These are phyloP conservation scores for Aphodius sticticus DNA, from an alignment of 2,888 invertebrate genomes.

Conservation along the genomic window DNA sequence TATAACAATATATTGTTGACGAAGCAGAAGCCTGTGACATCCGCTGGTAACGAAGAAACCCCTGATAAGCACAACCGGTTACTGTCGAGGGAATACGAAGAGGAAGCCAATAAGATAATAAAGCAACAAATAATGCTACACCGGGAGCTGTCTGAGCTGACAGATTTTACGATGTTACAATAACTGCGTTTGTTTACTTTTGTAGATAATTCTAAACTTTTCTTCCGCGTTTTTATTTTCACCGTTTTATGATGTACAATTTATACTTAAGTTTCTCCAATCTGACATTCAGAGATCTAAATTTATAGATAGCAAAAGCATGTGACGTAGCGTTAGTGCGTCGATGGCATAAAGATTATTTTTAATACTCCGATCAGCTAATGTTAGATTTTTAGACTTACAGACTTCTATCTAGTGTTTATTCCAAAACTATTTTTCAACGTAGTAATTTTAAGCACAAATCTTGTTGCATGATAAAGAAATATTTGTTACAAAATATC, in stretches of 20 bases:
- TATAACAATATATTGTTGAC: constrained; percentile 82
- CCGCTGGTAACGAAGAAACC: constrained; percentile 48
- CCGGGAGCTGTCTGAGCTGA: constrained; percentile 43
- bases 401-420: no score
- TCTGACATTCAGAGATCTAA: neutral
- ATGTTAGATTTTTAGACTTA: no score
- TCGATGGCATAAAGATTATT: no score
- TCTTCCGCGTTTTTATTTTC: neutral
- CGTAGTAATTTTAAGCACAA: no score
- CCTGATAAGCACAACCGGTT: constrained; percentile 48
- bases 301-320: no score
- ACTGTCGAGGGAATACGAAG: constrained; percentile 51
- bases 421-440: no score
- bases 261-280: neutral
- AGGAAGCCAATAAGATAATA: constrained; percentile 53
- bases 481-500: neutral
- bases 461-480: neutral
- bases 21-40: constrained; percentile 82
- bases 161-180: constrained; percentile 39
- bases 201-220: constrained; percentile 15
- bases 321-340: no score
- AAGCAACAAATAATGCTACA: constrained; percentile 51
- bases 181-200: constrained; percentile 25
- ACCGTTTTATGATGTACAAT: neutral
- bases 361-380: no score